Percentiles rank a stretch among this genome's conserved stretches.
These are phyloP conservation scores for Plecturocebus donacophilus DNA, from an alignment of 2,113 vertebrate species.

Conservation along the genomic window DNA sequence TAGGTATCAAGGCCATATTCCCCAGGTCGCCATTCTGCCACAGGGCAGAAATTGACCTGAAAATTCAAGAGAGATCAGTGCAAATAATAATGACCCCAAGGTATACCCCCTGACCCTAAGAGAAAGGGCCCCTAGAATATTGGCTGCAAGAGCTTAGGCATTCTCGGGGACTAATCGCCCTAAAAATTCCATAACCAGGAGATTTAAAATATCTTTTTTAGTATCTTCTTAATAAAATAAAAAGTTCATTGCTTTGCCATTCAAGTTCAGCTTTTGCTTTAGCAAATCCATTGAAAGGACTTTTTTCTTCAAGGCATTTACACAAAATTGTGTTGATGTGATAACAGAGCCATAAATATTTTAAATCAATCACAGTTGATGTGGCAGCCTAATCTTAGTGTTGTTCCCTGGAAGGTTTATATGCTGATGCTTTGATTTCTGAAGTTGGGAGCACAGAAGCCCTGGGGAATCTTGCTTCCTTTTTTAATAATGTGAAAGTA, in stretches of 20 bases:
- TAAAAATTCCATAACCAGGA: slow-evolving; percentile 38
- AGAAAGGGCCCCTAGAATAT: background rate
- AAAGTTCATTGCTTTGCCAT: slow-evolving; percentile 71
- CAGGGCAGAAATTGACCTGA: background rate
- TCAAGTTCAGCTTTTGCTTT: slow-evolving; percentile 75
- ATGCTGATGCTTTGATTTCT: slow-evolving; percentile 67
- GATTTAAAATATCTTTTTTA: slow-evolving; percentile 68
- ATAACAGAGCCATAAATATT: slow-evolving; percentile 75
- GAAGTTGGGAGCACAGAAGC: slow-evolving; percentile 60
- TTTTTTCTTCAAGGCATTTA: slow-evolving; percentile 78
- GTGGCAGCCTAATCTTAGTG: slow-evolving; percentile 74
- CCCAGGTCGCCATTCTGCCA: background rate
- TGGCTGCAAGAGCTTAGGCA: background rate
- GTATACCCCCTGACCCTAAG: too few relatives aligned
- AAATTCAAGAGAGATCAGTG: background rate
- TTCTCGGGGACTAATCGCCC: slow-evolving; percentile 54
- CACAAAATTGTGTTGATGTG: slow-evolving; percentile 73
- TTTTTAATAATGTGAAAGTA: slow-evolving; percentile 71
- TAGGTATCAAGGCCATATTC: background rate
- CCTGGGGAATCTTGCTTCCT: slow-evolving; percentile 62
- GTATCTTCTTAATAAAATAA: slow-evolving; percentile 70
- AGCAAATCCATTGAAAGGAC: slow-evolving; percentile 76
- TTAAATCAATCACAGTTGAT: slow-evolving; percentile 74
- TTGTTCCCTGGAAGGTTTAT: slow-evolving; percentile 71
- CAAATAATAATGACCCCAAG: background rate